Evolutionary conservation across 2,888 invertebrate species (phyloP).

Genomic region (Serripes groenlandicus): DNA sequence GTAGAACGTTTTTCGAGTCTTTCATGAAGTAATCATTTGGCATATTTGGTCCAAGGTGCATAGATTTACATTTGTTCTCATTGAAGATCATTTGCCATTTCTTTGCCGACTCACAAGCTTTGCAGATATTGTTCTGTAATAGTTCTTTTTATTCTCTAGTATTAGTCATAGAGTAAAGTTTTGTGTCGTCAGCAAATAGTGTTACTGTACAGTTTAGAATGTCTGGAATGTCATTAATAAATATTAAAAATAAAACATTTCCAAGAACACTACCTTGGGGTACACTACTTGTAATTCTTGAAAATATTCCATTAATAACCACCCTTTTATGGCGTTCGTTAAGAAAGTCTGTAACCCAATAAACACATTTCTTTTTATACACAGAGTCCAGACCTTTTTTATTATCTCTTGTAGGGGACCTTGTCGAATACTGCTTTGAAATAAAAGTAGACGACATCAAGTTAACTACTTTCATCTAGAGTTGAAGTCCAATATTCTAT

Average conservation of each 20-base stretch:
- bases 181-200: slow-evolving; percentile 14
- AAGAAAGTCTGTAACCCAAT: slow-evolving; percentile 10
- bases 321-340: background rate
- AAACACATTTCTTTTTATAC: background rate
- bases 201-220: background rate
- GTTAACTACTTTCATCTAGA: background rate
- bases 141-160: background rate
- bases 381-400: background rate
- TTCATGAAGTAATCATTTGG: background rate
- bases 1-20: background rate
- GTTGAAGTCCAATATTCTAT: slow-evolving; percentile 10
- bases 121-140: slow-evolving; percentile 5
- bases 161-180: background rate
- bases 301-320: background rate
- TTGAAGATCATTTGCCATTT: slow-evolving; percentile 19
- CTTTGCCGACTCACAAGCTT: slow-evolving; percentile 1
- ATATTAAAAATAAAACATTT: background rate
- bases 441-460: background rate
- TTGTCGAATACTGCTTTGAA: slow-evolving; percentile 5
- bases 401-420: background rate
- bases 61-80: slow-evolving; percentile 9
- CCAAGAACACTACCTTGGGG: background rate
- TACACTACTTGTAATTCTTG: background rate
- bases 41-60: background rate
- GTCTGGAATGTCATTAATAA: slow-evolving; percentile 8